A percentile compares a stretch with the other conserved stretches of the same genome.
Evolutionary conservation across 2,113 vertebrate genomes (phyloP).

Genomic region (Catagonus wagneri): DNA sequence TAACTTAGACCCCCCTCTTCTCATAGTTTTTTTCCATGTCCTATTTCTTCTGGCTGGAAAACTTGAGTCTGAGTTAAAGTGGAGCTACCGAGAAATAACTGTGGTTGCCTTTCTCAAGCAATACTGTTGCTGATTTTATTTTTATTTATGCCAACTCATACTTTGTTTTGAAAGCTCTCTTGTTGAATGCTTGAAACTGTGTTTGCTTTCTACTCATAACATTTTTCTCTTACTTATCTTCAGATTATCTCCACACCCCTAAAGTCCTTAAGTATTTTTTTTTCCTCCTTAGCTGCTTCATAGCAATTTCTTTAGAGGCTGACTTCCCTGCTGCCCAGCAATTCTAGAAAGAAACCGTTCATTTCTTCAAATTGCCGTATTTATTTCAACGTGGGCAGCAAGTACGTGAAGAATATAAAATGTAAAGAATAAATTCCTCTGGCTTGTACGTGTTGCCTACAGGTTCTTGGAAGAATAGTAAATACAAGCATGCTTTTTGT

Average conservation of each 20-base stretch:
- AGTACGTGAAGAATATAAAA: background rate
- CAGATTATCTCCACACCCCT: background rate
- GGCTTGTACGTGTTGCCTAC: background rate
- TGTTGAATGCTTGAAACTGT: background rate
- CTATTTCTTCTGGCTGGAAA: background rate
- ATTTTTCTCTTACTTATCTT: background rate
- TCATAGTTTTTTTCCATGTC: background rate
- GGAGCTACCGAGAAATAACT: background rate
- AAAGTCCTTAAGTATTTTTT: background rate
- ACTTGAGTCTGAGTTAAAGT: background rate
- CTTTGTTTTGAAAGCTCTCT: background rate
- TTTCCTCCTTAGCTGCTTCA: background rate
- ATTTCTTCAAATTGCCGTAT: background rate
- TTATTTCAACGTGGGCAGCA: constrained; percentile 36
- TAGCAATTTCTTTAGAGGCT: background rate
- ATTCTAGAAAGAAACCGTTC: background rate
- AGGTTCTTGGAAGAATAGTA: background rate
- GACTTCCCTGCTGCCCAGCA: background rate
- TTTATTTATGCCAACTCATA: background rate
- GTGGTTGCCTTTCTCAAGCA: background rate
- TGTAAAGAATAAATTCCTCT: background rate
- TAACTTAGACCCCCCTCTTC: background rate
- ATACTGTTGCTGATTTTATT: background rate
- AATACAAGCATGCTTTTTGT: background rate
- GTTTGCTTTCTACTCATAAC: background rate